phyloP scores from a whole-genome alignment of 2,113 vertebrate species.

The Thermophis baileyi region DNA sequence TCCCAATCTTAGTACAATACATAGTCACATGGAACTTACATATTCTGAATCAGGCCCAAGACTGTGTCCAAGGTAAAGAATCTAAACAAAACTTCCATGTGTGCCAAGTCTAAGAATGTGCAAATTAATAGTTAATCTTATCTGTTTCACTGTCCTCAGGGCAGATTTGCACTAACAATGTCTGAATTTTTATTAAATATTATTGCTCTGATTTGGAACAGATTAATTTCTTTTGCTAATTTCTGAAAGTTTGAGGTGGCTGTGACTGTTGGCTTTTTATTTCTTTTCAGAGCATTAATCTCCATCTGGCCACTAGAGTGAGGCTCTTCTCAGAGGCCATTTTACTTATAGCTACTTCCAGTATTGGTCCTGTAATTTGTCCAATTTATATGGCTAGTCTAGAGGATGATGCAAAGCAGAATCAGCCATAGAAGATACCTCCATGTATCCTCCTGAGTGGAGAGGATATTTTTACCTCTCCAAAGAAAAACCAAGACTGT shows the following conservation, averaged over 20 bases:
- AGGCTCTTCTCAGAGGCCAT: not conserved
- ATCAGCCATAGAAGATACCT: not conserved
- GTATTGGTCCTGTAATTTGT: not conserved
- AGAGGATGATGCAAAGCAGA: not conserved
- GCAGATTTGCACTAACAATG: not conserved
- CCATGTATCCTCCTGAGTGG: not conserved
- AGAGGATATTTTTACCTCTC: not conserved
- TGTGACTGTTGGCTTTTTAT: not conserved
- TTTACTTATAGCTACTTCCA: not conserved
- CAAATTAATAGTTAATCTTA: not conserved
- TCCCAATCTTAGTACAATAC: too few species aligned
- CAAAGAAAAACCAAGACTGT: not conserved
- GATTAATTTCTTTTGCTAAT: not conserved
- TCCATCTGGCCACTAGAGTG: not conserved
- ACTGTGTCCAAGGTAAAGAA: not conserved
- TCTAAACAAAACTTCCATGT: not conserved
- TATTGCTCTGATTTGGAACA: not conserved
- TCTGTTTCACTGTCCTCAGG: not conserved
- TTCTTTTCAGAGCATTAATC: not conserved
- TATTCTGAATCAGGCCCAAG: not conserved
- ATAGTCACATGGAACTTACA: not conserved
- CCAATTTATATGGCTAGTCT: not conserved
- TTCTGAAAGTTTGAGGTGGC: not conserved
- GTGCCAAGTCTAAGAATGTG: not conserved
- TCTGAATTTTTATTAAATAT: not conserved